Percentiles rank a stretch among this genome's conserved stretches.
Evolutionary conservation across 2,888 invertebrate genomes (phyloP).

Genomic region (Ypsolopha sequella): DNA sequence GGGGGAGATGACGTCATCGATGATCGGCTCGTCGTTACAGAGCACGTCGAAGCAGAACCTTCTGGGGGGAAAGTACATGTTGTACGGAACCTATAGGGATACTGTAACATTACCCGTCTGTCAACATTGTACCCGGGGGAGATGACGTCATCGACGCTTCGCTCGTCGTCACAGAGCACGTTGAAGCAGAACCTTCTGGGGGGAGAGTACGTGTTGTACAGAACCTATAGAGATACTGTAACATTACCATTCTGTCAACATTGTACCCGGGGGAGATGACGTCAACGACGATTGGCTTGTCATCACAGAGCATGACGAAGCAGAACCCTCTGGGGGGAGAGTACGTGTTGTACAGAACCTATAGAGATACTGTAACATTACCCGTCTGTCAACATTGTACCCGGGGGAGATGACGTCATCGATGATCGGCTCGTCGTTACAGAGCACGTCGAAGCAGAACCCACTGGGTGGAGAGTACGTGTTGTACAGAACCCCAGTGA

Average conservation of each 20-base stretch:
- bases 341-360: constrained; percentile 70
- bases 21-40: constrained; percentile 87
- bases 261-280: constrained; percentile 85
- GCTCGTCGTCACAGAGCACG: constrained; percentile 84
- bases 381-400: constrained; percentile 84
- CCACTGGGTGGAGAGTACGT: constrained; percentile 88
- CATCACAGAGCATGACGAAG: constrained; percentile 88
- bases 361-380: constrained; percentile 53
- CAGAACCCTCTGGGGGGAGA: constrained; percentile 92
- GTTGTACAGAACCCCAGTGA: constrained; percentile 87
- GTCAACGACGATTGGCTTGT: constrained; percentile 91
- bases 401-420: constrained; percentile 85
- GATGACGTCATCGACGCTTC: constrained; percentile 85
- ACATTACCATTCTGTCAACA: constrained; percentile 76
- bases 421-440: constrained; percentile 86
- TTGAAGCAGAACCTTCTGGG: constrained; percentile 96
- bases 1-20: constrained; percentile 84
- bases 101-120: constrained; percentile 66
- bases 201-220: constrained; percentile 86
- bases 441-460: constrained; percentile 93
- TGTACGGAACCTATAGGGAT: constrained; percentile 81
- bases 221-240: too few species aligned
- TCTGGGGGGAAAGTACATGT: constrained; percentile 85
- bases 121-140: constrained; percentile 89
- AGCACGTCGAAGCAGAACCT: constrained; percentile 95